These are phyloP conservation scores for Bicyclus anynana DNA, from an alignment of 1,140 invertebrate genomes.

Conservation along the genomic window DNA sequence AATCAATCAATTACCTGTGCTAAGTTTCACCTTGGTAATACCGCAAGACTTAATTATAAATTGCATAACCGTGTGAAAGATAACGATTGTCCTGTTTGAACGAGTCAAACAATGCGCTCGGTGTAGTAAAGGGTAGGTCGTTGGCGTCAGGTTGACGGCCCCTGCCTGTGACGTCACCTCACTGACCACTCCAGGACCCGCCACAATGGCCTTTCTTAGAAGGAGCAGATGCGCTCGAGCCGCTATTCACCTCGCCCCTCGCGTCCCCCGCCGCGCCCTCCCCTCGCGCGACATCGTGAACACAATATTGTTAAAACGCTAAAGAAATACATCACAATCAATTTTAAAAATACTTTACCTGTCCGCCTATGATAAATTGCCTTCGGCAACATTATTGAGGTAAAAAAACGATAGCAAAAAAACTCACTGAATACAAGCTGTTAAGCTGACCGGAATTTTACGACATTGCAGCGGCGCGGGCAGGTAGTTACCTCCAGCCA, in stretches of 20 bases:
- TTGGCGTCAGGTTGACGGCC: conserved; percentile 69
- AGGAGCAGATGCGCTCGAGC: conserved; percentile 66
- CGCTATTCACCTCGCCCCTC: conserved; percentile 52
- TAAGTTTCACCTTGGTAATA: no score
- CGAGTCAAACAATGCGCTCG: conserved; percentile 20
- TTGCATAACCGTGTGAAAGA: conserved; percentile 20
- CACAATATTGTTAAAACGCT: background rate
- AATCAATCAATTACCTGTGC: background rate
- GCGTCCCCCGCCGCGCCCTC: conserved; percentile 26
- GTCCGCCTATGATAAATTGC: conserved; percentile 31
- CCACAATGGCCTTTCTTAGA: conserved; percentile 70
- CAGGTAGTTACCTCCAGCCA: conserved; percentile 51
- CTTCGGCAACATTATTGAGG: conserved; percentile 13
- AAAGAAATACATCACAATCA: conserved; percentile 11
- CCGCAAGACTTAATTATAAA: conserved; percentile 12
- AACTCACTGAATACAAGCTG: conserved; percentile 54
- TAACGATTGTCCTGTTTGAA: conserved; percentile 7
- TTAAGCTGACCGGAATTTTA: conserved; percentile 49
- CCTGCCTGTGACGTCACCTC: conserved; percentile 69
- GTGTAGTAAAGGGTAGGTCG: conserved; percentile 51
- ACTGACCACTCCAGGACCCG: conserved; percentile 66
- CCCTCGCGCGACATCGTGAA: conserved; percentile 27
- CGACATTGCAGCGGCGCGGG: conserved; percentile 43
- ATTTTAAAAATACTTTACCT: conserved; percentile 27
- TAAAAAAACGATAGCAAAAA: conserved; percentile 47